phyloP scores from a whole-genome alignment of 2,113 vertebrate species.

The Xenus cinereus region DNA sequence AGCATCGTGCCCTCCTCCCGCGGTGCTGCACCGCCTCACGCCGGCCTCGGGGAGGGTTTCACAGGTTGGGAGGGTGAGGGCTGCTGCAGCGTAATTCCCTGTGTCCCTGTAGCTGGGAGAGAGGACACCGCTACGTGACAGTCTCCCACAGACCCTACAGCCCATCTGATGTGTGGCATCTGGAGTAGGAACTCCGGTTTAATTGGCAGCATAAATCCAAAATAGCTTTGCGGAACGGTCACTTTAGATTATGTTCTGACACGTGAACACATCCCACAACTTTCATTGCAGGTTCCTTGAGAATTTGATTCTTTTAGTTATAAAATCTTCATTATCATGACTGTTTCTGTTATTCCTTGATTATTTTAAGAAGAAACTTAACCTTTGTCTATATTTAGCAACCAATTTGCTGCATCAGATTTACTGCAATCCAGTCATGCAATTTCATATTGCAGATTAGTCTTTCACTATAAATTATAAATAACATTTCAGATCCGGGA shows the following conservation, averaged over 20 bases:
- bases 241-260: background rate
- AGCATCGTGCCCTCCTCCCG: background rate
- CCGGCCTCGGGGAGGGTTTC: background rate
- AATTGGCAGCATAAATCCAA: background rate
- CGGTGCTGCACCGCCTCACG: background rate
- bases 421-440: conserved; percentile 64
- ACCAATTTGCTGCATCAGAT: conserved; percentile 46
- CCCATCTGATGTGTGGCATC: background rate
- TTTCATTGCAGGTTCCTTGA: conserved; percentile 23
- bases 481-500: background rate
- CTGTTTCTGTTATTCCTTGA: conserved; percentile 45
- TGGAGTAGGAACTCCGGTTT: background rate
- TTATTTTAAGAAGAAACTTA: conserved; percentile 43
- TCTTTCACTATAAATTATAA: conserved; percentile 48
- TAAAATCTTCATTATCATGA: conserved; percentile 26
- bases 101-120: fast-evolving
- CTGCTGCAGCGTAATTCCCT: fast-evolving
- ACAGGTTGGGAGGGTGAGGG: background rate
- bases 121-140: background rate
- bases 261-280: background rate
- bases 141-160: background rate
- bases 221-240: background rate
- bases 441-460: conserved; percentile 60
- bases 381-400: conserved; percentile 68
- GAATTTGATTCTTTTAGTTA: conserved; percentile 49